phyloP scores from a whole-genome alignment of 1,140 invertebrate genomes.

The Heliconius melpomene region DNA sequence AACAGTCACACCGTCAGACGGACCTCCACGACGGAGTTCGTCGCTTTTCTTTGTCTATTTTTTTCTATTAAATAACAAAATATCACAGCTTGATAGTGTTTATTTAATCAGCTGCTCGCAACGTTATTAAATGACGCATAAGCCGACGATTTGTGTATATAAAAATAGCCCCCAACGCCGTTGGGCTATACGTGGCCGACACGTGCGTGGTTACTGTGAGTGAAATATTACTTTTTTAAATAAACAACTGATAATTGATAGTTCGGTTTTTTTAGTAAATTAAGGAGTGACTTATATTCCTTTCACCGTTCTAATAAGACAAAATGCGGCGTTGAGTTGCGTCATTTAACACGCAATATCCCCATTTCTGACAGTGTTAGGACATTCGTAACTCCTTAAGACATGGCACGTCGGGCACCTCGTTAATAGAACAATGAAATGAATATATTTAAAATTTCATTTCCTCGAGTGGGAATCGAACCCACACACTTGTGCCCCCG shows the following conservation, averaged over 20 bases:
- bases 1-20: too few species aligned
- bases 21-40: too few species aligned
- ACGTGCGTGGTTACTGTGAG: background rate
- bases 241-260: background rate
- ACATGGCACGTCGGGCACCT: too few species aligned
- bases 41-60: too few species aligned
- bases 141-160: background rate
- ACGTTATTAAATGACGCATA: background rate
- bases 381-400: too few species aligned
- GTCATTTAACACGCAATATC: background rate
- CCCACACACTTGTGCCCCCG: too few species aligned
- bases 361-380: too few species aligned
- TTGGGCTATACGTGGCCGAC: background rate
- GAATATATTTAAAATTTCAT: too few species aligned
- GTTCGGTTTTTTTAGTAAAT: background rate
- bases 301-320: background rate
- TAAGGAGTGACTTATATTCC: too few species aligned
- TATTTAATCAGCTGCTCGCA: slow-evolving; percentile 1
- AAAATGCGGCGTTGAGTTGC: background rate
- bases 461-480: too few species aligned
- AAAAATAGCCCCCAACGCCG: background rate
- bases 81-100: background rate
- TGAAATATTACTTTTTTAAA: background rate
- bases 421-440: too few species aligned
- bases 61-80: background rate